Evolutionary conservation across 2,888 invertebrate species (phyloP).

Genomic region (Seira sanloemensis): DNA sequence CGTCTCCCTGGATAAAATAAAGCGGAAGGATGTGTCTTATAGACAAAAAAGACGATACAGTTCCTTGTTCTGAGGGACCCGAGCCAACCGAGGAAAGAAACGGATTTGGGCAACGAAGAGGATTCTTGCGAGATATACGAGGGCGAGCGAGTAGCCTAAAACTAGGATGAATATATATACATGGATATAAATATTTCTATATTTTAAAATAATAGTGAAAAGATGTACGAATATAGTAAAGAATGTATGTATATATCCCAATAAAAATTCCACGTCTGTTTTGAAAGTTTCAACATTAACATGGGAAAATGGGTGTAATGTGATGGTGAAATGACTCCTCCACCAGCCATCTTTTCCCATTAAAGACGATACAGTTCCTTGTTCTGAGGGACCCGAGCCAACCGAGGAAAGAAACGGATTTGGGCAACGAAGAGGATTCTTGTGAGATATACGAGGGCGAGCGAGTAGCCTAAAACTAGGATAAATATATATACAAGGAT

Average conservation of each 20-base stretch:
- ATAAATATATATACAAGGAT: neutral
- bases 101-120: neutral
- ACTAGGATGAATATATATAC: neutral
- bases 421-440: neutral
- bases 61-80: constrained; percentile 39
- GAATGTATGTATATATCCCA: neutral
- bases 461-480: neutral
- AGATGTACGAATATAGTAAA: neutral
- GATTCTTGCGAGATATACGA: neutral
- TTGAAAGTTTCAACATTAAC: constrained; percentile 48
- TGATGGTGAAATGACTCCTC: constrained; percentile 38
- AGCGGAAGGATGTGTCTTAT: constrained; percentile 18
- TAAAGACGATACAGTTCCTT: neutral
- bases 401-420: neutral
- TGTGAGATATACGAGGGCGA: neutral
- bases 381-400: constrained; percentile 48
- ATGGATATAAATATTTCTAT: neutral
- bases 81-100: constrained; percentile 24
- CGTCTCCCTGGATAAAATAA: constrained; percentile 13
- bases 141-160: neutral
- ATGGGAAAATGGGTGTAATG: constrained; percentile 35
- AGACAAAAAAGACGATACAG: neutral
- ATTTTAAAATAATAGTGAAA: neutral
- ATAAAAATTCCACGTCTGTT: constrained; percentile 55
- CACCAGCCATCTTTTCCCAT: no score